These are phyloP conservation scores for Thyatira batis DNA, from an alignment of 2,888 invertebrate species.

Conservation along the genomic window DNA sequence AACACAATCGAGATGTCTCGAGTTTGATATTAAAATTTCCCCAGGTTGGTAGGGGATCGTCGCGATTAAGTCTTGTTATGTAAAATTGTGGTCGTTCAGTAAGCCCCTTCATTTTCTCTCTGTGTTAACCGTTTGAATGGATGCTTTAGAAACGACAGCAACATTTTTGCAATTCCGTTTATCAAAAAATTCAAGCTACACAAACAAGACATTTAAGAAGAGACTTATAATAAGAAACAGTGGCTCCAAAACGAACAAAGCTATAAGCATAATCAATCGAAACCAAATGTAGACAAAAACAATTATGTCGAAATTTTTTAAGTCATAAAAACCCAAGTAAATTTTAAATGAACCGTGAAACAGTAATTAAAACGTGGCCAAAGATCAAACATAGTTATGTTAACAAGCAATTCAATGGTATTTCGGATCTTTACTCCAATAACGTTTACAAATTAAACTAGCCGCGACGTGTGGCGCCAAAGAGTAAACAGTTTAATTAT, in stretches of 20 bases:
- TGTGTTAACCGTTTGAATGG: background rate
- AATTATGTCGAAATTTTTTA: conserved; percentile 26
- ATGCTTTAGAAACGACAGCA: conserved; percentile 30
- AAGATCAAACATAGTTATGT: conserved; percentile 35
- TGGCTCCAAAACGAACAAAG: conserved; percentile 12
- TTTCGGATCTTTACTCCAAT: conserved; percentile 56
- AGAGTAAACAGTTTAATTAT: conserved; percentile 70
- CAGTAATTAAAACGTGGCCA: conserved; percentile 43
- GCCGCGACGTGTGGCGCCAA: conserved; percentile 70
- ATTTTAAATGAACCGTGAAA: conserved; percentile 49
- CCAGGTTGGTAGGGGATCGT: conserved; percentile 29
- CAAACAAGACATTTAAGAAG: conserved; percentile 6
- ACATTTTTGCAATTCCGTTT: conserved; percentile 54
- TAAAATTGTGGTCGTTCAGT: conserved; percentile 49
- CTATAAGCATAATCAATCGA: conserved; percentile 13
- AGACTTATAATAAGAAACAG: conserved; percentile 18
- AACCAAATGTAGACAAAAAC: conserved; percentile 23
- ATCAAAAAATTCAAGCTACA: conserved; percentile 52
- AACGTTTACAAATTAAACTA: conserved; percentile 63
- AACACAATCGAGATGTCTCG: background rate
- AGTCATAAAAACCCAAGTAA: conserved; percentile 31
- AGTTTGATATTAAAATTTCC: conserved; percentile 21
- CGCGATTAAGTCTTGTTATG: conserved; percentile 61
- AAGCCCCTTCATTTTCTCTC: conserved; percentile 38
- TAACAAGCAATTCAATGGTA: conserved; percentile 54